Base-by-base conservation (phyloP, 2,797 vertebrate genomes). In the Pangasius larnaudii region DNA sequence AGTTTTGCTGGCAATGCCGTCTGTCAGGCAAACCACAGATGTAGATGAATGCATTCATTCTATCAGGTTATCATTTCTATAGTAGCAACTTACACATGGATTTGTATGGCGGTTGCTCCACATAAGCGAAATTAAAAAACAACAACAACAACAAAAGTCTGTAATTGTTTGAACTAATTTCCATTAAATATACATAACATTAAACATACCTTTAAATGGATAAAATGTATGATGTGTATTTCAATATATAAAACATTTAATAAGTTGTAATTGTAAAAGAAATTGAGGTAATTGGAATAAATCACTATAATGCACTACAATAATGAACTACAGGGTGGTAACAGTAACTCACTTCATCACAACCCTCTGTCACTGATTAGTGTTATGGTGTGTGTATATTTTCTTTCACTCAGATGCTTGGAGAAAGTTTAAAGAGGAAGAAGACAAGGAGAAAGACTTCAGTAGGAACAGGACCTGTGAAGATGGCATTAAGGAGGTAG, bases 341-440 rank as follows among this genome's bases (percentile, higher is more conserved):
- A 51, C 14, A 16, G 27, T 53, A 53, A 18, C 19, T 46, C 9
- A 24, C 71, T 56, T 79, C 51, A 56, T 56, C n/a, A 56, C 16
- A 79, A 30, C n/a, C 27, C 74, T 79, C 51, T 53, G n/a, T 9
- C n/a, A 18, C 30, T 8, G 0, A n/a, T 14, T 18, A 65, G 19
- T 77, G 36, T 49, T 77, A n/a, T 56, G 46, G n/a, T 63, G 24
- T 81, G 71, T 81, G 74, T 2, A 14, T 59, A 16, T 86, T 42
- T 84, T 74, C n/a, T 72, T 16, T 5, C 3, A 49, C 6, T 33
- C 91, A 97, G 96, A 94, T 42, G 94, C 90, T 27, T 97, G 96
- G 96, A 95, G 87, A 82, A 95, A 93, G 89, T 97, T 97, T 90
- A 96, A 95, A 91, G 95, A 94, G 69, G 94, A 94, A 80, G 94